Evolutionary conservation across 1,140 invertebrate genomes (phyloP), one percentile per base, ranked within the genome.

Genomic region (Liolophura sinensis): DNA sequence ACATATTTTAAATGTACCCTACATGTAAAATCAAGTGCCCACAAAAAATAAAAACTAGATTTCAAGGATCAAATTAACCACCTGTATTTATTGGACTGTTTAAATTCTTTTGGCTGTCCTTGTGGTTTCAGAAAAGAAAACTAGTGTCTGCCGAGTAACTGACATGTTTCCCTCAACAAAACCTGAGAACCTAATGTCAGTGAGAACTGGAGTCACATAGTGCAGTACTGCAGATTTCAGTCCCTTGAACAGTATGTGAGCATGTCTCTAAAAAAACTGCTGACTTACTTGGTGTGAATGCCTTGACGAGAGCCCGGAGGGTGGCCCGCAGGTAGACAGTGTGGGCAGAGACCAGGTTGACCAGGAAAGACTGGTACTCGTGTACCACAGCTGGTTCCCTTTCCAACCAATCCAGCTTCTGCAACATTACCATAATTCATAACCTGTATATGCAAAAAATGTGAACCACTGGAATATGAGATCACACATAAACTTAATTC

Each of bases 331-430:
- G 62, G 62, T 80, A 80, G 49, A 69, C 70, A 16, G 78, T 72
- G 56, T 80, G 75, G 1, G 75, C 77, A 22, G 77, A 77, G n/a
- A 80, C 60, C 6, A 80, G 69, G 52, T 78, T 76, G n/a, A 78
- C 54, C 12, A 77, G 22, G 40, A 78, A 72, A 15, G 69, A 52
- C 56, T 78, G 73, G 56, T 78, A 80, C 31, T 74, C 73, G n/a
- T 66, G 49, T 9, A 74, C 64, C 11, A 80, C 59, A 20, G 48
- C 57, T 40, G 51, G 20, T 31, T 69, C 68, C 57, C 64, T 63
- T 16, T 54, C 62, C n/a, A 64, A 22, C 78, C 78, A 79, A 50
- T 74, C 61, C 40, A 78, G 61, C 61, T 70, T 75, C 62, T 78
- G 74, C 47, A 79, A 72, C 68, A 69, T 73, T 68, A 63, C 61